Evolutionary conservation across 1,140 invertebrate genomes (phyloP).

Genomic region (Steinernema khuongi): DNA sequence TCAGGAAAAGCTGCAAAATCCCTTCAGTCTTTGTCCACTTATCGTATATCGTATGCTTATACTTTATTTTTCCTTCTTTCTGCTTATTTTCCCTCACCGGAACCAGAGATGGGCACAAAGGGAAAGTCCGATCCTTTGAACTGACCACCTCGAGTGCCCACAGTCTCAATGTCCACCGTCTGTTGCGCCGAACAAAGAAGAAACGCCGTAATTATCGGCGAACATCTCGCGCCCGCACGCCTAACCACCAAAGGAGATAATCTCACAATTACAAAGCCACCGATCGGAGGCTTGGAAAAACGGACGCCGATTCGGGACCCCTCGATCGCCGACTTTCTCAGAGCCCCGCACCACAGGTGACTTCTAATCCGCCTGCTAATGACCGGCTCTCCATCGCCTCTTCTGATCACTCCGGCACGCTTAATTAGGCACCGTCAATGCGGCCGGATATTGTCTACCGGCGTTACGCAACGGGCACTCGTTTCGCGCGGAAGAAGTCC

Average conservation of each 20-base stretch:
- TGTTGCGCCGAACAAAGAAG: conserved; percentile 11
- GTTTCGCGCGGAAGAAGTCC: not conserved
- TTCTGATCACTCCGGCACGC: not conserved
- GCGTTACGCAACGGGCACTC: not conserved
- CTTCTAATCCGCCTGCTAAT: not conserved
- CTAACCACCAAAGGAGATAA: conserved; percentile 13
- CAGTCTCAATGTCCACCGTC: not conserved
- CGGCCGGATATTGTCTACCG: not conserved
- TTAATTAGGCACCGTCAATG: not conserved
- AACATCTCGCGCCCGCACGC: not conserved
- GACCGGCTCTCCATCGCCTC: not conserved
- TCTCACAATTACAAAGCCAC: conserved; percentile 12
- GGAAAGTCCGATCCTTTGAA: too few species aligned
- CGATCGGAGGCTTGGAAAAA: conserved; percentile 8
- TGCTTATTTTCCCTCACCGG: not conserved
- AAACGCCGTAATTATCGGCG: conserved; percentile 14
- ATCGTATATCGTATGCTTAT: too few species aligned
- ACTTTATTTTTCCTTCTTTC: too few species aligned
- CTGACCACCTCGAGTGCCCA: too few species aligned
- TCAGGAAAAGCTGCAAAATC: too few species aligned
- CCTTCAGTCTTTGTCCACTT: too few species aligned
- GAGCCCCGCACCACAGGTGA: not conserved
- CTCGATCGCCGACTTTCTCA: not conserved
- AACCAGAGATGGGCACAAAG: too few species aligned
- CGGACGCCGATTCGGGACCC: conserved; percentile 8